Conservation (phyloP, 2,113 vertebrate genomes). For the Colinus virginianus region DNA sequence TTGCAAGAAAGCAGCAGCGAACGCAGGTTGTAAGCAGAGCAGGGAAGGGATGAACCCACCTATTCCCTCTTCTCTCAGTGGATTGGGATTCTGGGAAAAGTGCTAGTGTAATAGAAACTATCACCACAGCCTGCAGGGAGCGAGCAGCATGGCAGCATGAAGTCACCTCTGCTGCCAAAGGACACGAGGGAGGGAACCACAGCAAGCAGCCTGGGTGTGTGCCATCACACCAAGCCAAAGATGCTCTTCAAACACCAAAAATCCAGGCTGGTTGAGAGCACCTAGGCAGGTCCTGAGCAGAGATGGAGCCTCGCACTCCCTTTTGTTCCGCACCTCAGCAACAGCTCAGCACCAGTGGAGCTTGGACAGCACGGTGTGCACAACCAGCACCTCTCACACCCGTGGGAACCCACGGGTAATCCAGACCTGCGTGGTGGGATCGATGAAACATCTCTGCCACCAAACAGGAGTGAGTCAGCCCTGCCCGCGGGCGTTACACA, state of each 20-base stretch:
- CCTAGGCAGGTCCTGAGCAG: neutral
- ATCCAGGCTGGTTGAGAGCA: neutral
- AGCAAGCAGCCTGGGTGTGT: neutral
- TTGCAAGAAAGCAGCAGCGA: neutral
- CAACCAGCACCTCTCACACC: neutral
- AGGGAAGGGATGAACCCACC: neutral
- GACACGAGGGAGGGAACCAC: neutral
- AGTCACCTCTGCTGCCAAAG: neutral
- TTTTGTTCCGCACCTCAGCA: neutral
- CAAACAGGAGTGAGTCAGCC: neutral
- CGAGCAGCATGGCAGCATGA: neutral
- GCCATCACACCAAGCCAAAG: neutral
- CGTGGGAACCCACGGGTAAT: neutral
- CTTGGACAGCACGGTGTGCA: rapidly evolving
- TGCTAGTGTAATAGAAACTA: neutral
- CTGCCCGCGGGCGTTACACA: neutral
- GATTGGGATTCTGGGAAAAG: neutral
- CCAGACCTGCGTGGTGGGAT: rapidly evolving
- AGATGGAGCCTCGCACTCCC: neutral
- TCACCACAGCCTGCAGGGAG: neutral
- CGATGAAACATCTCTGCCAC: neutral
- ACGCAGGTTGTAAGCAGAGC: neutral
- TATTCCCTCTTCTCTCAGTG: neutral
- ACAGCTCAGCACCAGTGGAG: rapidly evolving
- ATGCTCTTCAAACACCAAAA: neutral